These are phyloP conservation scores for Dicrostonyx torquatus DNA, from an alignment of 2,797 vertebrate species.

Conservation along the genomic window DNA sequence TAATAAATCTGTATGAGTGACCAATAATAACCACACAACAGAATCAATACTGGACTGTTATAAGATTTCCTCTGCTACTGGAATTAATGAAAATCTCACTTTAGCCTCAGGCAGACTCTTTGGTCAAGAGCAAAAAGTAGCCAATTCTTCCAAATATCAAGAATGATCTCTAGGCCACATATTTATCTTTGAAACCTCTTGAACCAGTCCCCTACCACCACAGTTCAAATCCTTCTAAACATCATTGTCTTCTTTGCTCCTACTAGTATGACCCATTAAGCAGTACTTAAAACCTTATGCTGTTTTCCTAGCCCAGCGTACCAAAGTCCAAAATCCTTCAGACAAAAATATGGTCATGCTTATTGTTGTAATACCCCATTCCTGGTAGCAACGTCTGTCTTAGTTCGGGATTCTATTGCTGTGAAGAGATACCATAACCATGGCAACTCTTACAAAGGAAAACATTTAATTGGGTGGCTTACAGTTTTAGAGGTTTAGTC, in stretches of 20 bases:
- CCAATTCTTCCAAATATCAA: not conserved
- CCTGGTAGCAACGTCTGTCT: no score
- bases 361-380: no score
- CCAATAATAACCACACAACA: not conserved
- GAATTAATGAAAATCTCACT: not conserved
- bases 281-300: no score
- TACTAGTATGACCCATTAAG: no score
- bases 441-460: no score
- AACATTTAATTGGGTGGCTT: no score
- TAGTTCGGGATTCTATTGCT: no score
- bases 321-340: no score
- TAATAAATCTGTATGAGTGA: not conserved
- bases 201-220: not conserved
- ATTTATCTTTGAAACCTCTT: not conserved
- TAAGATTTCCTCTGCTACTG: not conserved
- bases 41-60: not conserved
- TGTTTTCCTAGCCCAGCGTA: no score
- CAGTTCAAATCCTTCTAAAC: not conserved
- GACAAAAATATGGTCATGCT: no score
- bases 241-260: not conserved
- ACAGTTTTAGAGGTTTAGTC: no score
- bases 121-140: not conserved
- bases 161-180: not conserved
- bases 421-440: no score
- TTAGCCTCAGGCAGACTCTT: not conserved